These are phyloP conservation scores for Agelastica alni DNA, from an alignment of 2,888 invertebrate species.

Conservation along the genomic window DNA sequence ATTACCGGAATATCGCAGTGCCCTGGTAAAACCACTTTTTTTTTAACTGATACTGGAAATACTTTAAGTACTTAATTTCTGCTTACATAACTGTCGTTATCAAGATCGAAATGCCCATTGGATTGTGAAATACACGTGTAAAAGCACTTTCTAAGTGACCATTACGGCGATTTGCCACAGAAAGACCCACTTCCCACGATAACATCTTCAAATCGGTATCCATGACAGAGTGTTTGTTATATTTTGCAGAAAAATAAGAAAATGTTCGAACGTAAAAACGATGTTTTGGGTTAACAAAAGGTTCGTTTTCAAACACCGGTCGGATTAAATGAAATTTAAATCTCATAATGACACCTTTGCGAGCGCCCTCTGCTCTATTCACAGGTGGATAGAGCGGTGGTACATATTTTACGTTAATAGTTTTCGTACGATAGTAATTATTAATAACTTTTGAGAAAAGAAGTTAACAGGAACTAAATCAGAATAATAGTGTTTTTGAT, in stretches of 20 bases:
- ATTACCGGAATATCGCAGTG: too few relatives aligned
- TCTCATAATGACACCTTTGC: conserved; percentile 44
- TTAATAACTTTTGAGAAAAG: too few relatives aligned
- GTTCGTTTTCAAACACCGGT: conserved; percentile 42
- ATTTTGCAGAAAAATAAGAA: conserved; percentile 14
- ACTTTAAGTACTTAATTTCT: neutral
- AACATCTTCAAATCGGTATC: conserved; percentile 18
- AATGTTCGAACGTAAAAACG: conserved; percentile 3
- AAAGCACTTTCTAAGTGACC: conserved; percentile 26
- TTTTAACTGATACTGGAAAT: too few relatives aligned
- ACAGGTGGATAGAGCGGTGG: neutral
- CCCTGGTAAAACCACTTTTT: too few relatives aligned
- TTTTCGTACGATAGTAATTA: too few relatives aligned
- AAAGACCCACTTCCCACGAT: conserved; percentile 12
- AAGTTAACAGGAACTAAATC: too few relatives aligned
- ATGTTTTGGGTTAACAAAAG: conserved; percentile 33
- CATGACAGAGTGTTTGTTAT: conserved; percentile 14
- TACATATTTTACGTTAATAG: too few relatives aligned
- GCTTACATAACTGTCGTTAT: conserved; percentile 4
- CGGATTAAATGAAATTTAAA: conserved; percentile 43
- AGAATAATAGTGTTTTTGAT: too few relatives aligned
- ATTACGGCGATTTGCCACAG: conserved; percentile 13
- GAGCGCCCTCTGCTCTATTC: conserved; percentile 22
- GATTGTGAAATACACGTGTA: conserved; percentile 25
- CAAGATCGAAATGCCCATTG: conserved; percentile 24